Evolutionary conservation across 2,888 invertebrate species (phyloP), one percentile per base, ranked within the genome.

Genomic region (Megastigmus dorsalis): DNA sequence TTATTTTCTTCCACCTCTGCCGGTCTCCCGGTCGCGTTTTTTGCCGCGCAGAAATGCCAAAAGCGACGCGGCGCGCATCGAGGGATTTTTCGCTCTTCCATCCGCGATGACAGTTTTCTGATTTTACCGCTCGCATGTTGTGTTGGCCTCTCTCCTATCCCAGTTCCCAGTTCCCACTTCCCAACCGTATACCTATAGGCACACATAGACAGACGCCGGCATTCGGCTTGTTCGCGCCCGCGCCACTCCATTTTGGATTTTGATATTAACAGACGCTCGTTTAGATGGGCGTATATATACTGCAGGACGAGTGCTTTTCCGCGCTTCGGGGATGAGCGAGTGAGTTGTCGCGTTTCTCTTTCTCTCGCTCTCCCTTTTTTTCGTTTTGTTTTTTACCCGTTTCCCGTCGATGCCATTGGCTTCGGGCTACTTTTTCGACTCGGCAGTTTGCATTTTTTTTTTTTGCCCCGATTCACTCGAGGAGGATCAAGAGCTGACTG

Each of bases 91-190:
- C 41, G 30, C 41, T 41, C 52, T 13, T 18, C 30, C 9, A 2
- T 59, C 20, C 41, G 15, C 62, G 54, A 55, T 50, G 63, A 63
- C 55, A 65, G 23, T 59, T 72, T 72, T 50, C 36, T 57, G 54
- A 68, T 68, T 68, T 48, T 50, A n/a, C 23, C 30, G 23, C 36
- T 33, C 30, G 13, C 20, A n/a, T n/a, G n/a, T n/a, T n/a, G n/a
- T n/a, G n/a, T n/a, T n/a, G n/a, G n/a, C 30, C 41, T 10, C 6
- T 15, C 23, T 6, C 6, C 6, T n/a, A n/a, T n/a, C n/a, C n/a
- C n/a, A n/a, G n/a, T n/a, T n/a, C n/a, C n/a, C n/a, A n/a, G n/a
- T n/a, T n/a, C n/a, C n/a, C n/a, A n/a, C n/a, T n/a, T n/a, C n/a
- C n/a, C n/a, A n/a, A n/a, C n/a, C n/a, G n/a, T n/a, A n/a, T n/a